phyloP scores from a whole-genome alignment of 2,888 invertebrate genomes.

The Hyles lineata region DNA sequence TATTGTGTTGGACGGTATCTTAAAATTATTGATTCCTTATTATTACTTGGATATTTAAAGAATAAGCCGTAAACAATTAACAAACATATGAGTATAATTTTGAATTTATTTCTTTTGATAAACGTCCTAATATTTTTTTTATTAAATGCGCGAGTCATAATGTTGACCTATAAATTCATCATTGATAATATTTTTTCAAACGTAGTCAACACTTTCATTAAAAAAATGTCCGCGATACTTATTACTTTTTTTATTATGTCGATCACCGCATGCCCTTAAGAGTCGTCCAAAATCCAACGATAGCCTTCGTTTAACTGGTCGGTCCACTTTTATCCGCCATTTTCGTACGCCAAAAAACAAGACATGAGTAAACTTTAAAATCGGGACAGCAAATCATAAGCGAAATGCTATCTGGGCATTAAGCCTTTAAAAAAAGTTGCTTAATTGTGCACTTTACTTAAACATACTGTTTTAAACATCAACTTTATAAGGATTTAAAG shows the following conservation, averaged over 20 bases:
- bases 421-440: conserved; percentile 8
- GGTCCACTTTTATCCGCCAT: background rate
- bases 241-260: background rate
- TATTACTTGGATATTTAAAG: too few species aligned
- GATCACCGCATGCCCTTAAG: background rate
- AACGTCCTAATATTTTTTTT: too few species aligned
- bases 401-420: conserved; percentile 3
- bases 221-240: background rate
- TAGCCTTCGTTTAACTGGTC: conserved; percentile 9
- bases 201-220: too few species aligned
- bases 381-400: background rate
- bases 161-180: too few species aligned
- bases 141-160: too few species aligned
- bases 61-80: background rate
- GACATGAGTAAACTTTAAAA: conserved; percentile 3
- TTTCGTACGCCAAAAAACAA: conserved; percentile 1
- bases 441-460: conserved; percentile 5
- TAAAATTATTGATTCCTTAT: too few species aligned
- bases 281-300: background rate
- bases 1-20: too few species aligned
- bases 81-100: background rate
- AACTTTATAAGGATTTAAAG: background rate
- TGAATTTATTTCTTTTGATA: too few species aligned
- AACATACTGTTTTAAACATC: background rate
- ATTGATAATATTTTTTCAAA: too few species aligned